Evolutionary conservation across 2,797 vertebrate genomes (phyloP).

Genomic region (Anguilla pacifica): DNA sequence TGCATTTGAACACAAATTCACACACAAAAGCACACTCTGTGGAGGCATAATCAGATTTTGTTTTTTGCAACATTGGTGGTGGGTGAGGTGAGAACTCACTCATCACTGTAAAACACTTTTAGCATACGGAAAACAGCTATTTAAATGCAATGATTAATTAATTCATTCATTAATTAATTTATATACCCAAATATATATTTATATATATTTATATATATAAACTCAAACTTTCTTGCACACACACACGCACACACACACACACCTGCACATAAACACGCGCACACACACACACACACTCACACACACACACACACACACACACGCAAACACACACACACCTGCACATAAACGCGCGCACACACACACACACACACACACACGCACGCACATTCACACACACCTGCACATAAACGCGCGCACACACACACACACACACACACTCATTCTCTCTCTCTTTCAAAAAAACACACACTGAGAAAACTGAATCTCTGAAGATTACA

Average conservation of each 20-base stretch:
- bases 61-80: too few relatives aligned
- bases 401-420: not conserved
- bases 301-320: not conserved
- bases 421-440: not conserved
- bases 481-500: not conserved
- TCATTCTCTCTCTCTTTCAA: not conserved
- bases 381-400: not conserved
- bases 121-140: too few relatives aligned
- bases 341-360: slow-evolving; percentile 3
- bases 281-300: not conserved
- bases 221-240: too few relatives aligned
- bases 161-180: too few relatives aligned
- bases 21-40: not conserved
- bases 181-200: too few relatives aligned
- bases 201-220: too few relatives aligned
- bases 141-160: too few relatives aligned
- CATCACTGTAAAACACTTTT: too few relatives aligned
- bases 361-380: not conserved
- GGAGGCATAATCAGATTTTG: too few relatives aligned
- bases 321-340: not conserved
- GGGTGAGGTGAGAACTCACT: too few relatives aligned
- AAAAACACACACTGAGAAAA: not conserved
- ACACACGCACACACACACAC: not conserved
- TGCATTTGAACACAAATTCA: not conserved
- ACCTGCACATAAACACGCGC: not conserved